Base-by-base conservation (phyloP, 30 jellyfish, hydroid and myxozoan genomes). In the Aurelia sp. region DNA sequence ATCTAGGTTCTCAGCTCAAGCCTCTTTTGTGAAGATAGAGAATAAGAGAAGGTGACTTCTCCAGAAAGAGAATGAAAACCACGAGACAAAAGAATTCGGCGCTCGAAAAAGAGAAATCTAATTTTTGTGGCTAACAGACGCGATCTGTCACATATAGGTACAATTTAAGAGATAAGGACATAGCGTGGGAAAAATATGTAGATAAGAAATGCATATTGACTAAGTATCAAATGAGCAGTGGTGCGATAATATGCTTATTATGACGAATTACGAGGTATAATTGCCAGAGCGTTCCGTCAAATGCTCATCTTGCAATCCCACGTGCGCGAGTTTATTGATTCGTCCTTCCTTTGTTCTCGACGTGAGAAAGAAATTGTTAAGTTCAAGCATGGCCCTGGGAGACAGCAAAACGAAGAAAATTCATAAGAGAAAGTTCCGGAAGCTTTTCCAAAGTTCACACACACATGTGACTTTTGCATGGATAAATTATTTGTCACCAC, bases 371-470 rank as follows among this genome's bases (percentile, higher is more conserved):
- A 58, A 66, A 48, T 66, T 35, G 71, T 72, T 31, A 30, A 53
- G 40, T 50, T 57, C 22, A 66, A 81, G 90, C 90, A 81, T 81
- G 90, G 90, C 69, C 81, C 75, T 81, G 90, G 75, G 90, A 66
- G 66, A 48, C 58, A 33, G 35, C 62, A 0, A 44, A 44, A 44
- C 55, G 55, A 44, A 44, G 55, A 44, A 44, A 44, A 44, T 44
- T 44, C 55, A 44, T 44, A 16, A 44, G 55, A 44, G 55, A 44
- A 44, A 44, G 55, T 44, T 44, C 55, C 55, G 55, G 55, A 44
- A 44, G 55, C 55, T 44, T 44, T 44, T 44, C 10, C 55, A 44
- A 44, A 16, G 55, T 9, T 44, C 55, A 44, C 55, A 44, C 8
- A 44, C 55, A 7, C 55, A 44, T 44, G 55, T 44, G 55, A 44